phyloP scores from a whole-genome alignment of 2,113 vertebrate species.

The Sebastes schlegelii region DNA sequence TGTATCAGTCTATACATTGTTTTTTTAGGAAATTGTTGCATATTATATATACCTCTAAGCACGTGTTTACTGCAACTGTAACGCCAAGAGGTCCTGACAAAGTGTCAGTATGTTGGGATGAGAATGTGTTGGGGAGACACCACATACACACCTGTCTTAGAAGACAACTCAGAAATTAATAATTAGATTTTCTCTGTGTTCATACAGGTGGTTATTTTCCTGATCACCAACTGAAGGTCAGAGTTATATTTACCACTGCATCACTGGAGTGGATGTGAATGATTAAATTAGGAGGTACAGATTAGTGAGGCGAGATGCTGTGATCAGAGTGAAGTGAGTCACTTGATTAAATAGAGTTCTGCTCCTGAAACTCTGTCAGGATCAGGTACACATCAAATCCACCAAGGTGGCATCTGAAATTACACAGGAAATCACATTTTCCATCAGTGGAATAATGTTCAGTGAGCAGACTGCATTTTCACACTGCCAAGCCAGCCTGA shows the following conservation, averaged over 20 bases:
- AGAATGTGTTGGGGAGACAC: too few relatives aligned
- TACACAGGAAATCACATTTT: slow-evolving; percentile 10
- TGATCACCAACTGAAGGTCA: slow-evolving; percentile 22
- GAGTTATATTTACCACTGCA: slow-evolving; percentile 23
- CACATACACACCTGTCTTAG: background rate
- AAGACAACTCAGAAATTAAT: background rate
- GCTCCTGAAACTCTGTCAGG: slow-evolving; percentile 13
- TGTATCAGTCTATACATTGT: too few relatives aligned
- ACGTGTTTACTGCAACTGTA: too few relatives aligned
- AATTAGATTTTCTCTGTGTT: background rate
- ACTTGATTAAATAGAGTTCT: slow-evolving; percentile 19
- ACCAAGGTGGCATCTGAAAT: slow-evolving; percentile 25
- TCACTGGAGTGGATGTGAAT: slow-evolving; percentile 9
- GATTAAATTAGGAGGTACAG: slow-evolving; percentile 30
- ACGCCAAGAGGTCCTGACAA: too few relatives aligned
- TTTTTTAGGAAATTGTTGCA: too few relatives aligned
- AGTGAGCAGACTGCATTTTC: background rate
- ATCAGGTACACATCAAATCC: slow-evolving; percentile 5
- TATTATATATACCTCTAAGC: too few relatives aligned
- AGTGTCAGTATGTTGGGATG: too few relatives aligned
- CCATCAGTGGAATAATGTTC: slow-evolving; percentile 10
- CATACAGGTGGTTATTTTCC: background rate
- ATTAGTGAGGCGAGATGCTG: slow-evolving; percentile 20
- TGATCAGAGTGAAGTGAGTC: slow-evolving; percentile 30
- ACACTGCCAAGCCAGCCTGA: slow-evolving; percentile 8